Conservation (phyloP, 1,140 invertebrate species). For the Stenopsyche tienmushanensis region DNA sequence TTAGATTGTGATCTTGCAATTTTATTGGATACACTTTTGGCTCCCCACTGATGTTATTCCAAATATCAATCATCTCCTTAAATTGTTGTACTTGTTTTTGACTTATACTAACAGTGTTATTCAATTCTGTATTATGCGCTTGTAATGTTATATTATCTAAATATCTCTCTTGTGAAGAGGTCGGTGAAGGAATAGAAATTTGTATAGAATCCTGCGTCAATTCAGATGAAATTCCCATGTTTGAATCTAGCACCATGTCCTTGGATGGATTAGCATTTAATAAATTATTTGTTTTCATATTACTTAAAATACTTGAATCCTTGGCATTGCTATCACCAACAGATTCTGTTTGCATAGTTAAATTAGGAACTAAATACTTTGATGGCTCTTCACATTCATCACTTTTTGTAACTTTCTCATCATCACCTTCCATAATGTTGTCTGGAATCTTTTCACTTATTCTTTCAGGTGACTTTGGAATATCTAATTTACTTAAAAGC, state of each 20-base stretch:
- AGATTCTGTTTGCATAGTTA: background rate
- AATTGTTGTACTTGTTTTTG: conserved; percentile 61
- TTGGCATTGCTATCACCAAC: background rate
- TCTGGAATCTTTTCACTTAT: conserved; percentile 56
- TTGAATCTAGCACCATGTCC: conserved; percentile 55
- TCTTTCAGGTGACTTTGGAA: conserved; percentile 54
- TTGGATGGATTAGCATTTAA: conserved; percentile 55
- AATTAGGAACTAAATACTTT: conserved; percentile 12
- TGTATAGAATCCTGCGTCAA: conserved; percentile 60
- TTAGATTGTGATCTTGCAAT: conserved; percentile 43
- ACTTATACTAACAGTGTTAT: conserved; percentile 45
- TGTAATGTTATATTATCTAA: conserved; percentile 61
- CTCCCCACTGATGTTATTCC: conserved; percentile 64
- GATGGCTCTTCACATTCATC: conserved; percentile 50
- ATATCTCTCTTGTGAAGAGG: conserved; percentile 61
- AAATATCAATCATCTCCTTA: conserved; percentile 68
- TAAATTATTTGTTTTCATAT: no score
- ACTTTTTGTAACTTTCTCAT: conserved; percentile 54
- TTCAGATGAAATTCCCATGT: conserved; percentile 55
- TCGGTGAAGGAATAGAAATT: conserved; percentile 62
- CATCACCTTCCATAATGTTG: conserved; percentile 57
- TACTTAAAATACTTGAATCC: background rate
- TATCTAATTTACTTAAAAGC: conserved; percentile 20
- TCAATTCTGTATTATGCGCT: conserved; percentile 54
- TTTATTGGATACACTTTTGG: conserved; percentile 49